Evolutionary conservation across 2,797 vertebrate species (phyloP).

Genomic region (Sebastes aleutianus): DNA sequence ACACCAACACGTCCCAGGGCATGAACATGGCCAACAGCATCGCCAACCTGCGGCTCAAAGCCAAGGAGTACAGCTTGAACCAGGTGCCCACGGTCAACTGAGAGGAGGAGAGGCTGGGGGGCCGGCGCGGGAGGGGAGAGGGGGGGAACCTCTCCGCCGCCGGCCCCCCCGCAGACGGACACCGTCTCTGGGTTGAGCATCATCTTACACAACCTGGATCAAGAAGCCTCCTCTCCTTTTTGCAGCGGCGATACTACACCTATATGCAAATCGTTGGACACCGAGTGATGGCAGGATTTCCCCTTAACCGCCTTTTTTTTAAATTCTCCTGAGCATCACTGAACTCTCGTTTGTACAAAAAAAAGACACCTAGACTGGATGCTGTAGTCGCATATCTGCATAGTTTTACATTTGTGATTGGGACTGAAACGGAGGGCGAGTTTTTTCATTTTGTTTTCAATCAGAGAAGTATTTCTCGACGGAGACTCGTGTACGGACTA

Average conservation of each 20-base stretch:
- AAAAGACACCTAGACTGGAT: constrained; percentile 40
- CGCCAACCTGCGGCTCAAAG: constrained; percentile 99
- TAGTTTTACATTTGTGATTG: constrained; percentile 49
- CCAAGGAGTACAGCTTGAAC: constrained; percentile 99
- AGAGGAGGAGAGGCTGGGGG: constrained; percentile 60
- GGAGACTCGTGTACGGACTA: constrained; percentile 40
- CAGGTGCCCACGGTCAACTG: constrained; percentile 99
- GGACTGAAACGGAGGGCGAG: constrained; percentile 35
- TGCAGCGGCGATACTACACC: constrained; percentile 1
- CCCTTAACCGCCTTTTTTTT: constrained; percentile 6
- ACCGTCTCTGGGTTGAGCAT: constrained; percentile 24
- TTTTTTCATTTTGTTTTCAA: constrained; percentile 21
- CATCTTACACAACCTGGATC: constrained; percentile 17
- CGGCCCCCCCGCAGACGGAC: not conserved
- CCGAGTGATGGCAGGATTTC: constrained; percentile 50
- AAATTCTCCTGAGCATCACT: constrained; percentile 36
- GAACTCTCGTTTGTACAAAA: constrained; percentile 44
- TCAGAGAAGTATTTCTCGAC: constrained; percentile 22
- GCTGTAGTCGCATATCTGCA: constrained; percentile 49
- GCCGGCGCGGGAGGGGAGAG: constrained; percentile 7
- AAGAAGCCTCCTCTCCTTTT: not conserved
- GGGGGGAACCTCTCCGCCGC: not conserved
- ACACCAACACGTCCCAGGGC: constrained; percentile 91
- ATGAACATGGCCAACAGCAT: constrained; percentile 99
- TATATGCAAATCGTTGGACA: constrained; percentile 23